Percentiles rank a stretch among this genome's conserved stretches.
Conservation (phyloP, 2,113 vertebrate genomes). For the Cynoglossus semilaevis region DNA sequence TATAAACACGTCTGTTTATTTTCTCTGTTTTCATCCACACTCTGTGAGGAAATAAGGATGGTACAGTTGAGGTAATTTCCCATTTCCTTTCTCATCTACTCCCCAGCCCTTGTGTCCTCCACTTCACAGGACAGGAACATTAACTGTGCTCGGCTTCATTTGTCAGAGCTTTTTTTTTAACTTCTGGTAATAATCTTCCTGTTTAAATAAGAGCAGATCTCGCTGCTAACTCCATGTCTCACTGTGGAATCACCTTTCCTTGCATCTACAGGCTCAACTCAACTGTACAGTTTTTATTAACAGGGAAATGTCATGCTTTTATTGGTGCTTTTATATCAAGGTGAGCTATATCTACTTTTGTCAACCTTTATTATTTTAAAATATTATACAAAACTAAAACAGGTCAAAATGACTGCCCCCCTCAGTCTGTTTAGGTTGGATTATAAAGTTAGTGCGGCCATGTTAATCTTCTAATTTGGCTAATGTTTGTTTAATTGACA, state of each 20-base stretch:
- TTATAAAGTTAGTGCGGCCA: too few relatives aligned
- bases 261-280: constrained; percentile 4
- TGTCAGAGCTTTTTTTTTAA: constrained; percentile 58
- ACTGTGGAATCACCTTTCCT: constrained; percentile 42
- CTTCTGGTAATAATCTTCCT: constrained; percentile 63
- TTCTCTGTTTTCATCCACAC: constrained; percentile 21
- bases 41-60: constrained; percentile 17
- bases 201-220: constrained; percentile 65
- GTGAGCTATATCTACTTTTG: too few relatives aligned
- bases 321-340: too few relatives aligned
- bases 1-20: constrained; percentile 34
- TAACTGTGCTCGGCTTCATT: constrained; percentile 65
- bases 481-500: too few relatives aligned
- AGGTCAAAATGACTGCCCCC: too few relatives aligned
- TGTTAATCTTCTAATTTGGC: too few relatives aligned
- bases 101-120: constrained; percentile 22
- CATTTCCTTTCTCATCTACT: constrained; percentile 21
- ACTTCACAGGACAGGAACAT: constrained; percentile 44
- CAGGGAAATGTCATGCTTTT: too few relatives aligned
- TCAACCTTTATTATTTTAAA: too few relatives aligned
- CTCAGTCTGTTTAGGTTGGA: too few relatives aligned
- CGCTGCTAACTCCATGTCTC: constrained; percentile 25
- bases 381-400: too few relatives aligned
- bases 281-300: too few relatives aligned
- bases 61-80: constrained; percentile 24